These are phyloP conservation scores for Elysia crispata DNA, from an alignment of 2,888 invertebrate species.

Conservation along the genomic window DNA sequence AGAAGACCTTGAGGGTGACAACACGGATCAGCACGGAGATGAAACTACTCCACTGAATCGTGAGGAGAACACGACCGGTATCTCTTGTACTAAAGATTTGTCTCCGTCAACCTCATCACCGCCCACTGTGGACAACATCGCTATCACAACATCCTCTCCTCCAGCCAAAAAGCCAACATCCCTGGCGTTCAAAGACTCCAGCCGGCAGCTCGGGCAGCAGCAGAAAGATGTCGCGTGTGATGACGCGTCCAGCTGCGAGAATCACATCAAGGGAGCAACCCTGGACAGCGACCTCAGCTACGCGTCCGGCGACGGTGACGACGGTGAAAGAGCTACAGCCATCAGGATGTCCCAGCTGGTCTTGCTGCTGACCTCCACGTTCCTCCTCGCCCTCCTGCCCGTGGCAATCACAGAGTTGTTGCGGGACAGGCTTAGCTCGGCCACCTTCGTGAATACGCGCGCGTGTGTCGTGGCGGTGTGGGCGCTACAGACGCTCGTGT, in stretches of 20 bases:
- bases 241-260: slow-evolving; percentile 9
- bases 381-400: slow-evolving; percentile 64
- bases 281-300: slow-evolving; percentile 54
- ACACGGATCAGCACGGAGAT: not conserved
- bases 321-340: not conserved
- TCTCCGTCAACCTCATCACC: not conserved
- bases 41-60: not conserved
- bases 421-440: slow-evolving; percentile 54
- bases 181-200: slow-evolving; percentile 28
- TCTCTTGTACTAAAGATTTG: not conserved
- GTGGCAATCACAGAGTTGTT: slow-evolving; percentile 65
- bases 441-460: slow-evolving; percentile 64
- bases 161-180: slow-evolving; percentile 36
- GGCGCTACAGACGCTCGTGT: slow-evolving; percentile 67
- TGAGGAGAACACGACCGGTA: not conserved
- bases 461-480: slow-evolving; percentile 68
- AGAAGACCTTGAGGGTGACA: not conserved
- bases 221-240: not conserved
- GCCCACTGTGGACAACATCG: too few species aligned
- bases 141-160: not conserved
- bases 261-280: slow-evolving; percentile 7
- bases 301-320: slow-evolving; percentile 53
- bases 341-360: slow-evolving; percentile 59
- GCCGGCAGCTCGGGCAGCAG: too few species aligned
- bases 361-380: slow-evolving; percentile 61